A percentile compares a stretch with the other conserved stretches of the same genome.
phyloP scores from a whole-genome alignment of 2,113 vertebrate species.

The Bolborhynchus lineola region DNA sequence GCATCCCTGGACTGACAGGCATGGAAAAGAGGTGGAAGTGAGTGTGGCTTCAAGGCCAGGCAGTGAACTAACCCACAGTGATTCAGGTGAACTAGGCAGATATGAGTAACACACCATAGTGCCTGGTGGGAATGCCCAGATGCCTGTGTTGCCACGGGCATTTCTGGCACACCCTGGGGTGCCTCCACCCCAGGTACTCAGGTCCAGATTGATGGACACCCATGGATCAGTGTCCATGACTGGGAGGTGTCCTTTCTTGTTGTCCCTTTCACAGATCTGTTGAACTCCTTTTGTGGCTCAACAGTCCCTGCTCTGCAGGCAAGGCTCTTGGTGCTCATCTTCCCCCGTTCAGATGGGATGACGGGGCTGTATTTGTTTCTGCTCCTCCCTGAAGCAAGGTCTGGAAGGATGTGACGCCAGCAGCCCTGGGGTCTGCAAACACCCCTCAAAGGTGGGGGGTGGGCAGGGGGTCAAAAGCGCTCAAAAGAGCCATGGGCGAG shows the following conservation, averaged over 20 bases:
- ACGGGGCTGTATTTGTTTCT: accelerated
- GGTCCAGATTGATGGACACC: too few species aligned
- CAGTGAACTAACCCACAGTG: accelerated
- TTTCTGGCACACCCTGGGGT: accelerated
- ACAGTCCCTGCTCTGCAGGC: too few species aligned
- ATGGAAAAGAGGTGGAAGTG: neutral
- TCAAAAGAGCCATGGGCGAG: neutral
- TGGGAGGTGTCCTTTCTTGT: neutral
- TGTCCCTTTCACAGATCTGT: too few species aligned
- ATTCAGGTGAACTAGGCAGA: neutral
- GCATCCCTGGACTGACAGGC: neutral
- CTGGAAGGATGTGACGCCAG: neutral
- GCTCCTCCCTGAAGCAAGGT: neutral
- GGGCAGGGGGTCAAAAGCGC: accelerated
- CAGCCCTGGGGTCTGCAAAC: accelerated
- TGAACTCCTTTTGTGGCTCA: accelerated
- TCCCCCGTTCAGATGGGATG: accelerated
- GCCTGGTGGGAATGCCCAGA: neutral
- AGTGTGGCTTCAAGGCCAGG: neutral
- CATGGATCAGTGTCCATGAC: neutral
- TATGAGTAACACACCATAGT: accelerated
- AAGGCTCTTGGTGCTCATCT: accelerated
- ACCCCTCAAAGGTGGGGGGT: neutral
- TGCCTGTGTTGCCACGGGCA: neutral
- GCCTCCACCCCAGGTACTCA: accelerated